Base-by-base conservation (phyloP, 1,140 invertebrate species). In the Ceratosolen fusciceps region DNA sequence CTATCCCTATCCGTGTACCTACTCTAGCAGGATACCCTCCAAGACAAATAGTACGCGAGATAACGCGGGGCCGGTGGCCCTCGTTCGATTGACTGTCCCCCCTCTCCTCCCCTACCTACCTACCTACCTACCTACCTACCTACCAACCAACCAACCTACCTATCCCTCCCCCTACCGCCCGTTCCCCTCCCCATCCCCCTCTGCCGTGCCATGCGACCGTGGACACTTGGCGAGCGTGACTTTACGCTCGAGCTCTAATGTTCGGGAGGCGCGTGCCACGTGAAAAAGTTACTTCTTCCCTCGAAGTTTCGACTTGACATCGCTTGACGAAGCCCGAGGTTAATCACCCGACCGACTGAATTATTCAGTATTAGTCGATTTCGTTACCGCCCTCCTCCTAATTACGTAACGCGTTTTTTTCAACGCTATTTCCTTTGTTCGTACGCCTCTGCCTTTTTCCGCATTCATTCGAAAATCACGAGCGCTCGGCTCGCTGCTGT, bases 21-120 rank as follows among this genome's bases (percentile, higher is more conserved):
- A 68, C 58, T 56, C 43, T 65, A n/a, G n/a, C 37, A 39, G 10
- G 70, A 74, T 56, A 34, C 84, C 81, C 83, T 47, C 58, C 79
- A 86, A 89, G 87, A 89, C 87, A 88, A 89, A 89, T 88, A 87
- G 84, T 84, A 71, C 79, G 82, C 79, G 67, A 84, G 84, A 86
- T 87, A 86, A 84, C 82, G 60, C 29, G 16, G 81, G 83, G 83
- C 81, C 81, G 19, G 74, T 77, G 77, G 74, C 78, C 78, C 80
- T 56, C 37, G 24, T 60, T 72, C 78, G 82, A 82, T 83, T 80
- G 83, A 83, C 82, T 79, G 62, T 73, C 72, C 70, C 82, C 70
- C 83, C 79, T 80, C 70, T 47, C 24, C 4, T 47, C 80, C 67
- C 52, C 74, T 78, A 24, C 21, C 8, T 34, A n/a, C n/a, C n/a